These are phyloP conservation scores for Gracilinanus agilis DNA, from an alignment of 2,113 vertebrate genomes.

Conservation along the genomic window DNA sequence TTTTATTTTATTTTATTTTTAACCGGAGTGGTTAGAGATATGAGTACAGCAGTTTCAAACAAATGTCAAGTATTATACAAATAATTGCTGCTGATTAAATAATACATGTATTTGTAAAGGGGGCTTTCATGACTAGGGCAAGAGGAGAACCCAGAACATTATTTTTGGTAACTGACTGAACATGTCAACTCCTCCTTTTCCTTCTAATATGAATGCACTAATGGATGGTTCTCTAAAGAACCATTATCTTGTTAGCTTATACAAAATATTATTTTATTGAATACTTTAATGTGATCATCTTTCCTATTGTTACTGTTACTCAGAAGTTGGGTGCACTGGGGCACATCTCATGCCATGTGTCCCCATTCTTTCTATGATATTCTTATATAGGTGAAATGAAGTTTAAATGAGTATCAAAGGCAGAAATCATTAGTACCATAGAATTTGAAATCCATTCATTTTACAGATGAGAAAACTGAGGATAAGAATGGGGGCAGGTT, in stretches of 20 bases:
- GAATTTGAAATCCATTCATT: not conserved
- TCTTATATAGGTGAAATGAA: not conserved
- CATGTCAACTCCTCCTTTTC: not conserved
- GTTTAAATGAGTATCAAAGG: slow-evolving; percentile 5
- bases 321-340: not conserved
- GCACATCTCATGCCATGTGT: not conserved
- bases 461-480: not conserved
- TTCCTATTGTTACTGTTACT: not conserved
- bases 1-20: not conserved
- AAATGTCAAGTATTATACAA: not conserved
- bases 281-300: not conserved
- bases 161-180: not conserved
- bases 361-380: slow-evolving; percentile 11
- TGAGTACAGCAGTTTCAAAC: not conserved
- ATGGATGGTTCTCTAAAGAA: slow-evolving; percentile 1
- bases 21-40: not conserved
- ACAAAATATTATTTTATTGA: not conserved
- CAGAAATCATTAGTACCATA: not conserved
- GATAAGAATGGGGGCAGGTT: not conserved
- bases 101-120: not conserved
- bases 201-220: slow-evolving; percentile 16
- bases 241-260: not conserved
- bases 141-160: not conserved
- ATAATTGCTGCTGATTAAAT: not conserved
- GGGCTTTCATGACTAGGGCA: not conserved